Evolutionary conservation across 2,797 vertebrate genomes (phyloP).

Genomic region (Enteromius thamalakanensis): DNA sequence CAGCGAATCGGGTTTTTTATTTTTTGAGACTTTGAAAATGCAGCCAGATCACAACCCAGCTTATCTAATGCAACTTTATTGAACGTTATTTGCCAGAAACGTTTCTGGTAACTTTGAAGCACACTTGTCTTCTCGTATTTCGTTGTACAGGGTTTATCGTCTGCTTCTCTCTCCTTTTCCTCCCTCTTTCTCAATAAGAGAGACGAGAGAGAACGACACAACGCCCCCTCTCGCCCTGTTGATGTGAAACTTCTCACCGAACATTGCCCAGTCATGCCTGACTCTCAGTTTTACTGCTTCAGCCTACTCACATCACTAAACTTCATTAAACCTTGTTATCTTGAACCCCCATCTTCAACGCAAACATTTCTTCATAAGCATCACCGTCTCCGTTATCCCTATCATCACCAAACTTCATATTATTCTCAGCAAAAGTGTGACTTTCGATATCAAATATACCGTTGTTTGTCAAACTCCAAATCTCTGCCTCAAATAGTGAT

Average conservation of each 20-base stretch:
- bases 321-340: slow-evolving; percentile 61
- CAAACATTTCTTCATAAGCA: slow-evolving; percentile 7
- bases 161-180: background rate
- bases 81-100: background rate
- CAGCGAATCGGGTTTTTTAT: slow-evolving; percentile 54
- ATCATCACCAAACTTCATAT: slow-evolving; percentile 4
- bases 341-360: slow-evolving; percentile 46
- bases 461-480: background rate
- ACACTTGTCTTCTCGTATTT: background rate
- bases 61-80: slow-evolving; percentile 34
- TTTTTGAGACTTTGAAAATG: slow-evolving; percentile 42
- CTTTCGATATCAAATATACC: slow-evolving; percentile 25
- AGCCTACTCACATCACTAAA: slow-evolving; percentile 64
- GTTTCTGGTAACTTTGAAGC: background rate
- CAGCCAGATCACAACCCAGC: slow-evolving; percentile 37
- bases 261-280: slow-evolving; percentile 77
- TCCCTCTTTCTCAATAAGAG: slow-evolving; percentile 29
- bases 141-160: slow-evolving; percentile 1
- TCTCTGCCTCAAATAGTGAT: slow-evolving; percentile 11
- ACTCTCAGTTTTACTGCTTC: slow-evolving; percentile 79
- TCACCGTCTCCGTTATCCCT: background rate
- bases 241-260: slow-evolving; percentile 69
- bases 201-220: slow-evolving; percentile 40
- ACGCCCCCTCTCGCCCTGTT: slow-evolving; percentile 58
- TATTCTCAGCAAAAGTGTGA: slow-evolving; percentile 18